phyloP scores from a whole-genome alignment of 2,888 invertebrate species.

The Tridacna gigas region DNA sequence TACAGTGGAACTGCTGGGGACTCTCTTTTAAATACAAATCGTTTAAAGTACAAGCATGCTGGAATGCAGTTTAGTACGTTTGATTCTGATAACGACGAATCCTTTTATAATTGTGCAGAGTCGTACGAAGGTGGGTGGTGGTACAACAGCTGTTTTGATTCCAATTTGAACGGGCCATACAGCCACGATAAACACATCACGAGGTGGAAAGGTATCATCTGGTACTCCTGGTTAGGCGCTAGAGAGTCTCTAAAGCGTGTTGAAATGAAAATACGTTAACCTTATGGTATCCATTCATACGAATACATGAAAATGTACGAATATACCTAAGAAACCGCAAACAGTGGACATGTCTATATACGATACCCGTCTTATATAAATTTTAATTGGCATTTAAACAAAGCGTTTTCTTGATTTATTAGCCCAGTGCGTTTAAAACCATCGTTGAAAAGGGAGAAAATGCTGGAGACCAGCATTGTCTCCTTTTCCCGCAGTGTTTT shows the following conservation, averaged over 20 bases:
- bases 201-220: not conserved
- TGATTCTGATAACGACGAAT: not conserved
- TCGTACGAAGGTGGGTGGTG: not conserved
- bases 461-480: too few species aligned
- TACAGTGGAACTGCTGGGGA: slow-evolving; percentile 16
- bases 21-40: not conserved
- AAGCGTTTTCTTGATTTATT: too few species aligned
- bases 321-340: too few species aligned
- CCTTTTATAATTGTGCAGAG: not conserved
- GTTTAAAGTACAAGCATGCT: not conserved
- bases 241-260: not conserved
- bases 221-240: not conserved
- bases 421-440: too few species aligned
- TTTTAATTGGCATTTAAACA: too few species aligned
- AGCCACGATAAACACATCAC: not conserved
- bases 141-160: not conserved
- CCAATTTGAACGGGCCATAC: not conserved
- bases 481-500: too few species aligned
- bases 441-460: too few species aligned
- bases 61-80: not conserved
- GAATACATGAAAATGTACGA: too few species aligned
- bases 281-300: too few species aligned
- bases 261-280: not conserved
- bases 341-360: too few species aligned
- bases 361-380: too few species aligned